Evolutionary conservation across 2,888 invertebrate genomes (phyloP), one percentile per base, ranked within the genome.

Genomic region (Phortica magna): DNA sequence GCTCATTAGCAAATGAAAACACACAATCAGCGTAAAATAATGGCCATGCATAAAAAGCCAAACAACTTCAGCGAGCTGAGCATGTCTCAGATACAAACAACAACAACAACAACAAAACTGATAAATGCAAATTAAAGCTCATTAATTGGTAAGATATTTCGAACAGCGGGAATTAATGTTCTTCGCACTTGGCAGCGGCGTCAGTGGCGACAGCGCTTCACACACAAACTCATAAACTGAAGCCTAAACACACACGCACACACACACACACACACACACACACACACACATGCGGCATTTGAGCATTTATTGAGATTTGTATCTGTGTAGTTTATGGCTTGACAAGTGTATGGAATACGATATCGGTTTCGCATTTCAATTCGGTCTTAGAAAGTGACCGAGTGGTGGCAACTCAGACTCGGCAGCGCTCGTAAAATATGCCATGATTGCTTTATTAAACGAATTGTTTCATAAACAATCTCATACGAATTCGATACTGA

Each of bases 361-460:
- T 72, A 61, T 72, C 42, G 76, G 42, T 86, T 87, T 85, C 68
- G 83, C 82, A 86, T 86, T 68, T 68, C 68, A 41, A 12, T 68
- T 68, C 68, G 19, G 17, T 6, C 55, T 72, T 57, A 57, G 71
- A 72, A 72, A 57, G 55, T 57, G 71, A n/a, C 57, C 19, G 39
- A 55, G 55, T 72, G 53, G 72, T 31, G 53, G 71, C 53, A 43
- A 59, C 3, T 22, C 70, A 42, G 71, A 57, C 53, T 70, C 53
- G 70, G 76, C 78, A 59, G 68, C 42, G 53, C 82, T 83, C 86
- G 80, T 86, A 86, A 86, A 86, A 85, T 84, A 87, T 79, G 77
- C 82, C 81, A 84, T 86, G 88, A 86, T 86, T 86, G 87, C 86
- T 86, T 86, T 86, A 86, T 86, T 88, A 88, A 88, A 79, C 81